Percentiles rank a stretch among this genome's conserved stretches.
Evolutionary conservation across 2,888 invertebrate species (phyloP).

Genomic region (Chrysopilus asiliformis): DNA sequence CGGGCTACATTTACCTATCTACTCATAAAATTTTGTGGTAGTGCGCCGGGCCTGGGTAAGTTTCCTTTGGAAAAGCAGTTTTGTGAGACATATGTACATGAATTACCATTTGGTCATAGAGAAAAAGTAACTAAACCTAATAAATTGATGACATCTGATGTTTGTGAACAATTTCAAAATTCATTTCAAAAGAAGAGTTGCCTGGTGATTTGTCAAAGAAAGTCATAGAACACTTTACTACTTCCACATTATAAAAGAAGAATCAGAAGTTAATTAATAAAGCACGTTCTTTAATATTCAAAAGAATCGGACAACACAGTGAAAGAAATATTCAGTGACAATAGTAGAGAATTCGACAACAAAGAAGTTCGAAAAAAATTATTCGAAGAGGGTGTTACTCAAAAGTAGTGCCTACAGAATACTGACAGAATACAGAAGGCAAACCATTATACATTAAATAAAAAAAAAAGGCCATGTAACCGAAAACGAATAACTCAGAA

Average conservation of each 20-base stretch:
- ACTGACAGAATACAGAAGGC: constrained; percentile 17
- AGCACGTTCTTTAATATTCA: background rate
- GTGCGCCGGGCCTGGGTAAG: no score
- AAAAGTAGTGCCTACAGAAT: constrained; percentile 16
- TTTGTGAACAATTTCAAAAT: background rate
- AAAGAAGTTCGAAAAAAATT: background rate
- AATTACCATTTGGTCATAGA: background rate
- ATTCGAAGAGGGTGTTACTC: background rate
- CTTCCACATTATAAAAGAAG: background rate
- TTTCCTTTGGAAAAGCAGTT: background rate
- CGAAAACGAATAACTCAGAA: no score
- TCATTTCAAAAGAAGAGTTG: background rate
- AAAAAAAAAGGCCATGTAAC: no score
- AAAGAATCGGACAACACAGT: background rate
- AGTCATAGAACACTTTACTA: background rate
- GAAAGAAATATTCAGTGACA: background rate
- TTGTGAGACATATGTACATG: background rate
- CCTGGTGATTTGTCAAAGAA: background rate
- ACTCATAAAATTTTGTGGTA: no score
- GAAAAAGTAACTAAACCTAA: background rate
- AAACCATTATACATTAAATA: no score
- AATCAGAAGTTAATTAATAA: background rate
- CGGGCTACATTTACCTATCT: no score
- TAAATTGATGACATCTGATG: background rate
- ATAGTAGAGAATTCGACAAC: background rate